Conservation (phyloP, 2,888 invertebrate species). For the Amitus sp. region DNA sequence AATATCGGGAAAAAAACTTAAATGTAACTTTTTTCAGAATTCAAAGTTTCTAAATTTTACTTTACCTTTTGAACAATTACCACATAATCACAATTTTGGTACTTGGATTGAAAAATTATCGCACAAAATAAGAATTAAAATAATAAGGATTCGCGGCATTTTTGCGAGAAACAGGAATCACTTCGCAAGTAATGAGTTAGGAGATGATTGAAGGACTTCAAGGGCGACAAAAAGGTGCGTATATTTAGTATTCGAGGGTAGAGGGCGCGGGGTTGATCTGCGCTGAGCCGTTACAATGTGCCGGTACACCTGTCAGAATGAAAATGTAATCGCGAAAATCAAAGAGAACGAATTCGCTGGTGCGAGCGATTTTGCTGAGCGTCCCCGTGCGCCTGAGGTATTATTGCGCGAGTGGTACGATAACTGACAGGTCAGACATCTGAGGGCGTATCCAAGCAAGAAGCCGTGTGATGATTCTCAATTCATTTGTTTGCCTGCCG, state of each 20-base stretch:
- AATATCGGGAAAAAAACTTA: no score
- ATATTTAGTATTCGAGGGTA: not conserved
- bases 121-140: no score
- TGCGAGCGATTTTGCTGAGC: constrained; percentile 30
- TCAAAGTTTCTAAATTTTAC: no score
- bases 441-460: constrained; percentile 63
- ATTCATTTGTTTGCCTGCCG: constrained; percentile 53
- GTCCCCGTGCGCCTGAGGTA: constrained; percentile 34
- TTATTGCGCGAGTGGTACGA: constrained; percentile 38
- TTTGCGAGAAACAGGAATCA: no score
- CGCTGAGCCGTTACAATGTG: constrained; percentile 12
- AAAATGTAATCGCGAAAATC: constrained; percentile 61
- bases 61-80: no score
- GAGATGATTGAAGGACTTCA: not conserved
- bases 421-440: constrained; percentile 44
- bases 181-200: not conserved
- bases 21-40: no score
- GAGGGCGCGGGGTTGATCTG: not conserved
- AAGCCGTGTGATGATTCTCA: constrained; percentile 58
- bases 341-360: constrained; percentile 46
- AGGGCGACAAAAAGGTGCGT: not conserved
- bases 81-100: no score
- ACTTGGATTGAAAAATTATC: no score
- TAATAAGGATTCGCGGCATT: no score
- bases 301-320: constrained; percentile 57